phyloP scores from a whole-genome alignment of 2,888 invertebrate genomes.

The Phaonia tiefii region DNA sequence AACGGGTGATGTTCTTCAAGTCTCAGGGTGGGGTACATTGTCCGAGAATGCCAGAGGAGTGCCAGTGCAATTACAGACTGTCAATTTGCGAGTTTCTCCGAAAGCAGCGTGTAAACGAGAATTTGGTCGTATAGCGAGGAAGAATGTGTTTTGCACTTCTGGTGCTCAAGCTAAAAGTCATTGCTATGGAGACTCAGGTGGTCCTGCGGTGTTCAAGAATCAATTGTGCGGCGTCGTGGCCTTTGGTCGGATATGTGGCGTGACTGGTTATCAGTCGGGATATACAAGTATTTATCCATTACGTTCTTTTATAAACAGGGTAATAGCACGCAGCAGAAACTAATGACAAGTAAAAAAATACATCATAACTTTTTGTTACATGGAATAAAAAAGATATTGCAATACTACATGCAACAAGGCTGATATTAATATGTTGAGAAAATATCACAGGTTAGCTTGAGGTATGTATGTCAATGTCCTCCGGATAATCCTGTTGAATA shows the following conservation, averaged over 20 bases:
- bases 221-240: slow-evolving; percentile 85
- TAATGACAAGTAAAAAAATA: no score
- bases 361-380: no score
- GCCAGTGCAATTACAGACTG: slow-evolving; percentile 71
- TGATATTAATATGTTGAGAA: no score
- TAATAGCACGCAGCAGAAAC: no score
- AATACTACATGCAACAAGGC: no score
- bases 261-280: slow-evolving; percentile 87
- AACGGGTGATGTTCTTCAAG: slow-evolving; percentile 69
- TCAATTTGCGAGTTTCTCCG: slow-evolving; percentile 70
- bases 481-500: no score
- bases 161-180: slow-evolving; percentile 70
- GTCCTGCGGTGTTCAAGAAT: slow-evolving; percentile 70
- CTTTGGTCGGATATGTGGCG: slow-evolving; percentile 72
- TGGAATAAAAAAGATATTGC: no score
- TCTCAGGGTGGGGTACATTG: slow-evolving; percentile 75
- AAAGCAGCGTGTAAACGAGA: slow-evolving; percentile 68
- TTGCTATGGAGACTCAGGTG: slow-evolving; percentile 75
- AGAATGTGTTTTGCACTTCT: slow-evolving; percentile 72
- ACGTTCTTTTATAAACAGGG: slow-evolving; percentile 29
- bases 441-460: no score
- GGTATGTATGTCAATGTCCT: no score
- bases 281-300: slow-evolving; percentile 83
- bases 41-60: slow-evolving; percentile 68
- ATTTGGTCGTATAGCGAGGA: background rate